Base-by-base conservation (phyloP, 2,113 vertebrate species). In the Cricetomys ansorgei region DNA sequence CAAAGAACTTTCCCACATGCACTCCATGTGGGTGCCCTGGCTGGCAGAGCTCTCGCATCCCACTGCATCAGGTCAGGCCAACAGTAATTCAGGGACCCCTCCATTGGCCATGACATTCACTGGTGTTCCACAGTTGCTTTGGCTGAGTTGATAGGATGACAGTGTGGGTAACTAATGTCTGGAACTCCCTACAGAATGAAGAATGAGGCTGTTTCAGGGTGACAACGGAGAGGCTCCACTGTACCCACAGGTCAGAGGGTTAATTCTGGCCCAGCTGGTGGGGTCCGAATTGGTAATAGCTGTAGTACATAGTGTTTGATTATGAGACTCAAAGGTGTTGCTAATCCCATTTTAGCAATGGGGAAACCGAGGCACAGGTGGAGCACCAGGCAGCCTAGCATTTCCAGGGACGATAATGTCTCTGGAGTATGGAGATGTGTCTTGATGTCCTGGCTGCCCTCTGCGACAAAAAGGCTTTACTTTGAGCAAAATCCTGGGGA, bases 101-200 rank as follows among this genome's bases (percentile, higher is more conserved):
- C 34, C 48, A n/a, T 12, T 48, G 86, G 48, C 76, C 37, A 0
- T 67, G 72, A 85, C 55, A 55, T 43, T 69, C 55, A 69, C 29
- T 80, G 45, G 80, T 27, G 48, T 48, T 27, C 57, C 40, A 40
- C 37, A 43, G 15, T 72, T 83, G 40, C 70, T 64, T 69, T 70
- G n/a, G 59, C 89, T 69, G n/a, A 59, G 64, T 27, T 37, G 40
- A 37, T 23, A 34, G 37, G 50, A 34, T 91, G 37, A 83, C 27
- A 3, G 5, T 3, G 7, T 88, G 29, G 12, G 21, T 84, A 43
- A 83, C 43, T 2, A 0, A 53, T 76, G 88, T 72, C 91, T 91
- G 96, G 86, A 92, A 27, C 69, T 65, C 84, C 75, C 88, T 95
- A 0, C 40, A 62, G 79, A 88, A 55, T 11, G 91, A 96, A 81